Evolutionary conservation across 2,888 invertebrate genomes (phyloP).

Genomic region (Epinotia bilunana): DNA sequence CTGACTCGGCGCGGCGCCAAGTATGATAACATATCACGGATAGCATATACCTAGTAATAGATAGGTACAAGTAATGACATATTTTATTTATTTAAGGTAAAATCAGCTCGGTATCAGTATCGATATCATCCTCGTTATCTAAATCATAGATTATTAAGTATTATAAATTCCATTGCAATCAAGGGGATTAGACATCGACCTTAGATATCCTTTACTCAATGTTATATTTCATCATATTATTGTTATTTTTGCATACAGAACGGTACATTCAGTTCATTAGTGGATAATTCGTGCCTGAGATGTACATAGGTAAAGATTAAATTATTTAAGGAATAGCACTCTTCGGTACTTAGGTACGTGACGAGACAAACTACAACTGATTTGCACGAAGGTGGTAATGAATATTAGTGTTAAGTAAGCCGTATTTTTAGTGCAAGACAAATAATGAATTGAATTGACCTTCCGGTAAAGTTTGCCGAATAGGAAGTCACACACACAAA

Average conservation of each 20-base stretch:
- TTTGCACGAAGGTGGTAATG: too few relatives aligned
- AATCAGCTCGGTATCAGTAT: neutral
- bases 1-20: conserved; percentile 32
- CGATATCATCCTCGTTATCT: neutral
- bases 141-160: neutral
- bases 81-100: neutral
- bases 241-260: neutral
- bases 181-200: conserved; percentile 1
- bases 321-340: too few relatives aligned
- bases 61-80: neutral
- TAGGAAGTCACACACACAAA: conserved; percentile 16
- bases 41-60: conserved; percentile 4
- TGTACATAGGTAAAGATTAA: too few relatives aligned
- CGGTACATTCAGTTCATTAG: neutral
- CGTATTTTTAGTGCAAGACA: too few relatives aligned
- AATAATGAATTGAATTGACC: neutral
- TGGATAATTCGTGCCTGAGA: too few relatives aligned
- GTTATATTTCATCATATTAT: conserved; percentile 1
- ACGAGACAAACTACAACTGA: too few relatives aligned
- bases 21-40: conserved; percentile 26
- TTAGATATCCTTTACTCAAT: conserved; percentile 14
- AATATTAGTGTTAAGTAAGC: too few relatives aligned
- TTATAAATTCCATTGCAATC: conserved; percentile 3
- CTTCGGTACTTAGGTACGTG: too few relatives aligned
- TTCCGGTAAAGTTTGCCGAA: conserved; percentile 3